Evolutionary conservation across 2,888 invertebrate species (phyloP), one percentile per base, ranked within the genome.

Genomic region (Bruchidius siliquastri): DNA sequence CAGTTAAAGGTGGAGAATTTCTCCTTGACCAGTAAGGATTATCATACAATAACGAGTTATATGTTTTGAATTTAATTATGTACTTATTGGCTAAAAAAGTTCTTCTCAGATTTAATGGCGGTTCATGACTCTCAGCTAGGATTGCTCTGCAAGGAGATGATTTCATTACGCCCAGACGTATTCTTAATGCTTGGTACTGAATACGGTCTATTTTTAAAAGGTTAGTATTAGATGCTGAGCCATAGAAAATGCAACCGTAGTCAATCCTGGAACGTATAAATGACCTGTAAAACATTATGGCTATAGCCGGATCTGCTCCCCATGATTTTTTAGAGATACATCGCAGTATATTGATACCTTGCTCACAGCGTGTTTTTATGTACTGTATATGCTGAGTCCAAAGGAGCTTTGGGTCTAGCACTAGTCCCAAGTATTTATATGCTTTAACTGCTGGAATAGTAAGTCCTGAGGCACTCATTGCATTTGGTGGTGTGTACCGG

Each of bases 91-190:
- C 70, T 22, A 70, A 26, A 30, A 26, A 70, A 20, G 21, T 13
- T 70, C 70, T 22, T 30, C 70, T 70, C 20, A 70, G 30, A 0
- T 22, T 13, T 22, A 70, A 70, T 26, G 70, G 70, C 13, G 70
- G 70, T 30, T 72, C 30, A 68, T 72, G 21, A 49, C 67, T n/a
- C 68, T 73, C 68, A n/a, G 71, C 70, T 21, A 68, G 30, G 67
- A 70, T 71, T 30, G 71, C 71, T 68, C 71, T 13, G 68, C 20
- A 68, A n/a, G 68, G 73, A 2, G 73, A 71, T 21, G 73, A 73
- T 71, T 71, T 73, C 30, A 73, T 71, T 10, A 68, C 71, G 8
- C 73, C 71, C 8, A 73, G 20, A 71, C 73, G 71, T 8, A 68
- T 30, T 71, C 71, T 71, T 0, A 73, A 20, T n/a, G 71, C 70